Evolutionary conservation across 2,797 vertebrate genomes (phyloP), one percentile per base, ranked within the genome.

Genomic region (Sylvia borin): DNA sequence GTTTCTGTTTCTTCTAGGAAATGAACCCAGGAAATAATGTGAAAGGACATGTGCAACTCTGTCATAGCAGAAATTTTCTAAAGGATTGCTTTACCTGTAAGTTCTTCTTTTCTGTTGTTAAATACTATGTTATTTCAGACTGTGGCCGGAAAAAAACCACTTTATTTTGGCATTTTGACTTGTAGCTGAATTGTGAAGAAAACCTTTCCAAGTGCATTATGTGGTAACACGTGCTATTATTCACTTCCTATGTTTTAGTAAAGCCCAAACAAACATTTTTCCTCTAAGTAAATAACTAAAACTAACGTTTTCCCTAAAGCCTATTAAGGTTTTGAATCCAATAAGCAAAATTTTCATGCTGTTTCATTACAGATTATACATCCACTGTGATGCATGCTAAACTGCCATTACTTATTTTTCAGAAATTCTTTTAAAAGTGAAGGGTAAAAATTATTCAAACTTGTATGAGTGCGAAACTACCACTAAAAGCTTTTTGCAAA

Each of bases 81-180:
- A 90, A 93, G 84, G 79, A 80, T 87, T 92, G 83, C 74, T 90
- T 61, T 92, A 93, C 92, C 93, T 94, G 97, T 98, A 98, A 98
- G 97, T 98, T 97, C 3, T 80, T 87, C 2, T 95, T 88, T 94
- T 87, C 34, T 94, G 27, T 75, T 82, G 34, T 51, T 92, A 85
- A 71, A 47, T 62, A 34, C 43, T 66, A 61, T 62, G 45, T 64
- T 42, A 26, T 26, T 77, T 78, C 7, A 43, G 15, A 48, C 21
- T 82, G 3, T 16, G 77, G 26, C 10, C 1, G 38, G 9, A 62
- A 83, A n/a, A n/a, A 92, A 92, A 32, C 4, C 1, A 9, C 8
- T 60, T 73, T 51, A 79, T 89, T 85, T 81, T 81, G 27, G 19
- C 31, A 43, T 73, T 96, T 95, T 61, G 71, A 85, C 62, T 85